phyloP scores from a whole-genome alignment of 2,888 invertebrate species.

The Drosophila rellima region DNA sequence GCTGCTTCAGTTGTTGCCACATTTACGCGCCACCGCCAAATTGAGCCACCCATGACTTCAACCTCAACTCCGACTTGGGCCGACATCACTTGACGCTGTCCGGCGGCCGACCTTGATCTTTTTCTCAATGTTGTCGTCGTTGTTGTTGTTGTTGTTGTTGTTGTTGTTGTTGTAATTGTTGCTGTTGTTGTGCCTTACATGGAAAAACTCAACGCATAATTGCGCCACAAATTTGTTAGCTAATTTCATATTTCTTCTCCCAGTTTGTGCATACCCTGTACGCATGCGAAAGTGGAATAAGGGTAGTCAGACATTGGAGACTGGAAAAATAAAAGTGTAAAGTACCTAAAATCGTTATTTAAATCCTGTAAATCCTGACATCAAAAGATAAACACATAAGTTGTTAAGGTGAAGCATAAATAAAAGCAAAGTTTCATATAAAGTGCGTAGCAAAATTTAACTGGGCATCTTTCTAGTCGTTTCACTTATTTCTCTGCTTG shows the following conservation, averaged over 20 bases:
- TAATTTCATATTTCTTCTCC: constrained; percentile 51
- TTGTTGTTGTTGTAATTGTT: not conserved
- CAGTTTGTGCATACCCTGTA: constrained; percentile 39
- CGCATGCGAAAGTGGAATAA: not conserved
- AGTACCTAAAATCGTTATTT: no score
- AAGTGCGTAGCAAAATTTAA: not conserved
- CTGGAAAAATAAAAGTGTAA: no score
- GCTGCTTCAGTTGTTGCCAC: constrained; percentile 61
- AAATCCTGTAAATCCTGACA: no score
- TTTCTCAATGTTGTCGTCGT: constrained; percentile 29
- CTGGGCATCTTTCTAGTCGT: not conserved
- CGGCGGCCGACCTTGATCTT: constrained; percentile 70
- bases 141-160: not conserved
- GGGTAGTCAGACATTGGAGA: not conserved
- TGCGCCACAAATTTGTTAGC: constrained; percentile 75
- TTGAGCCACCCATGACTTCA: constrained; percentile 68
- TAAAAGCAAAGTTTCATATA: not conserved
- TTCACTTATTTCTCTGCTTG: constrained; percentile 14
- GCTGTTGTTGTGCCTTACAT: constrained; percentile 25
- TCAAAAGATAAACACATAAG: no score
- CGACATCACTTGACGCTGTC: constrained; percentile 65
- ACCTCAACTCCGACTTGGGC: constrained; percentile 31
- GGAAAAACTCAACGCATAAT: constrained; percentile 69
- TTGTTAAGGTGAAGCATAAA: no score
- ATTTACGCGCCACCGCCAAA: constrained; percentile 61